These are phyloP conservation scores for Apostichopus californicus DNA, from an alignment of 35 echinoderm and acorn worm species.

Conservation along the genomic window DNA sequence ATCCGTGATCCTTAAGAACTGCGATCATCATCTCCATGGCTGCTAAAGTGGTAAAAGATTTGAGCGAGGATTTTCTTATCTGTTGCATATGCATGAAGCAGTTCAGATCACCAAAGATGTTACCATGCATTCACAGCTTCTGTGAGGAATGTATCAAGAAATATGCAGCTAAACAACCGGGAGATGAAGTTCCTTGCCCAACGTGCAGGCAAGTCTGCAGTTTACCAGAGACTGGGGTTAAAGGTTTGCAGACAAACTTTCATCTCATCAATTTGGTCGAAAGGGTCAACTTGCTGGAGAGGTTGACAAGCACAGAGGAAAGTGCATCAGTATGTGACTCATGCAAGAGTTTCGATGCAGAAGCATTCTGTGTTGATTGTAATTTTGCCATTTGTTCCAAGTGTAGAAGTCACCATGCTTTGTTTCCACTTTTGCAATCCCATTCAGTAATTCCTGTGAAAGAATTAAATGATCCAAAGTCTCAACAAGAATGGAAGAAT, in stretches of 20 bases:
- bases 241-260: slow-evolving; percentile 33
- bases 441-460: neutral
- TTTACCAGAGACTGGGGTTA: neutral
- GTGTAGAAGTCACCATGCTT: neutral
- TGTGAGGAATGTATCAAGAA: slow-evolving; percentile 13
- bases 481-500: neutral
- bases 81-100: slow-evolving; percentile 80
- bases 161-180: neutral
- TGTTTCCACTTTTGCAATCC: neutral
- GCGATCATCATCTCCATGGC: neutral
- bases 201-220: neutral
- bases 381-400: neutral
- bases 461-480: no score
- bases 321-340: neutral
- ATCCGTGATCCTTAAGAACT: no score
- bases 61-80: slow-evolving; percentile 41
- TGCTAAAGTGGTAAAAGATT: neutral
- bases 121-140: slow-evolving; percentile 28
- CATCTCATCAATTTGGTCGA: neutral
- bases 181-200: neutral
- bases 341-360: neutral
- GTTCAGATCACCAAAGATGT: neutral
- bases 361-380: slow-evolving; percentile 1
- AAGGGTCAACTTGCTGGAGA: neutral
- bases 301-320: neutral